phyloP scores from a whole-genome alignment of 2,888 invertebrate genomes.

The Hypsopygia costalis region DNA sequence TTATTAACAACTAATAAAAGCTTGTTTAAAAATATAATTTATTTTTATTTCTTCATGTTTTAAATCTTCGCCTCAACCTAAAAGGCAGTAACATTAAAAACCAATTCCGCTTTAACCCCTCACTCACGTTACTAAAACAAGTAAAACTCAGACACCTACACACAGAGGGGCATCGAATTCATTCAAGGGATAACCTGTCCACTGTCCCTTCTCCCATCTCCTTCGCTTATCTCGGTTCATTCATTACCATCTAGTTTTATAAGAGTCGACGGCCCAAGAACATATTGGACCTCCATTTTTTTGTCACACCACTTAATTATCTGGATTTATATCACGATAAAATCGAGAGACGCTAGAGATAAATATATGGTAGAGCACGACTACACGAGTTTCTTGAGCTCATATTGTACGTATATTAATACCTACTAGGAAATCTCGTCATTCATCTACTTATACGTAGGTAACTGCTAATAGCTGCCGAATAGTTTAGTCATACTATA shows the following conservation, averaged over 20 bases:
- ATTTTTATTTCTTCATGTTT: no score
- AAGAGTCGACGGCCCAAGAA: slow-evolving; percentile 75
- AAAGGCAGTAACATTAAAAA: slow-evolving; percentile 24
- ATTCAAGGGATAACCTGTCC: slow-evolving; percentile 66
- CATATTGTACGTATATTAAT: no score
- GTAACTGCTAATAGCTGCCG: no score
- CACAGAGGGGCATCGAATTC: slow-evolving; percentile 41
- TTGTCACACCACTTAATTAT: slow-evolving; percentile 79
- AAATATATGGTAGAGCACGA: slow-evolving; percentile 10
- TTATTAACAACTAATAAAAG: no score
- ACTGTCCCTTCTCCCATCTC: slow-evolving; percentile 60
- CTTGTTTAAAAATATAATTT: no score
- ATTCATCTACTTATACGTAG: no score
- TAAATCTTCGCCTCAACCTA: slow-evolving; percentile 1
- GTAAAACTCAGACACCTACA: slow-evolving; percentile 33
- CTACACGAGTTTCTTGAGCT: no score
- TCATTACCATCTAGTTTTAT: slow-evolving; percentile 79
- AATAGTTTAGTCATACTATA: no score
- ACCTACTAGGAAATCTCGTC: no score
- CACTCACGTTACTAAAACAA: slow-evolving; percentile 43
- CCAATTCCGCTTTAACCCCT: slow-evolving; percentile 33
- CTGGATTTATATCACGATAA: slow-evolving; percentile 76
- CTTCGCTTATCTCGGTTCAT: slow-evolving; percentile 74
- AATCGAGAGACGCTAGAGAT: slow-evolving; percentile 43
- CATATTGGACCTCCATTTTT: slow-evolving; percentile 75